Conservation (phyloP, 2,797 vertebrate species). For the Chiloscyllium punctatum region DNA sequence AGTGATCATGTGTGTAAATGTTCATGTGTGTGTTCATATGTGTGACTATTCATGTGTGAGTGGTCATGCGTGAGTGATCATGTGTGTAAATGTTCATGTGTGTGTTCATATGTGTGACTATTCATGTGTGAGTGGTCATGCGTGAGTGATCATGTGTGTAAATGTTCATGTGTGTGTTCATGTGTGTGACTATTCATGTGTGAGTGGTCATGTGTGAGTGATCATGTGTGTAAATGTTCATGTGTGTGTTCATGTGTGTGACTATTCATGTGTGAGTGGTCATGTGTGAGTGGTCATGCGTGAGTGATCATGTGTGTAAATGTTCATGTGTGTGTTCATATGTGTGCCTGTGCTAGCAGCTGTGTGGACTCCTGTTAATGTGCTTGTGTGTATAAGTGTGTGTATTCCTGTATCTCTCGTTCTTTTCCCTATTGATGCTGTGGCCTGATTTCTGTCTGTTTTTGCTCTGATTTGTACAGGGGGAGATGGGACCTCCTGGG, state of each 20-base stretch:
- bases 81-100: not conserved
- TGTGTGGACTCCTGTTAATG: not conserved
- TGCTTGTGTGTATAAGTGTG: not conserved
- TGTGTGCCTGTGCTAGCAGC: not conserved
- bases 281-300: not conserved
- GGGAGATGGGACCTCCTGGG: conserved; percentile 73
- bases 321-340: not conserved
- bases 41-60: not conserved
- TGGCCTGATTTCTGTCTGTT: conserved; percentile 27
- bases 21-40: too few relatives aligned
- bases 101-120: too few relatives aligned
- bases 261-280: not conserved
- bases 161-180: not conserved
- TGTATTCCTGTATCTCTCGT: not conserved
- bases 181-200: not conserved
- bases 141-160: not conserved
- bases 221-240: not conserved
- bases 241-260: not conserved
- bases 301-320: not conserved
- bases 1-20: not conserved
- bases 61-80: not conserved
- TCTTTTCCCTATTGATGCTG: not conserved
- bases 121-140: not conserved
- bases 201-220: not conserved
- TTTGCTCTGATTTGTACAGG: conserved; percentile 58